Evolutionary conservation across 2,113 vertebrate genomes (phyloP).

Genomic region (Crotalus helleri): DNA sequence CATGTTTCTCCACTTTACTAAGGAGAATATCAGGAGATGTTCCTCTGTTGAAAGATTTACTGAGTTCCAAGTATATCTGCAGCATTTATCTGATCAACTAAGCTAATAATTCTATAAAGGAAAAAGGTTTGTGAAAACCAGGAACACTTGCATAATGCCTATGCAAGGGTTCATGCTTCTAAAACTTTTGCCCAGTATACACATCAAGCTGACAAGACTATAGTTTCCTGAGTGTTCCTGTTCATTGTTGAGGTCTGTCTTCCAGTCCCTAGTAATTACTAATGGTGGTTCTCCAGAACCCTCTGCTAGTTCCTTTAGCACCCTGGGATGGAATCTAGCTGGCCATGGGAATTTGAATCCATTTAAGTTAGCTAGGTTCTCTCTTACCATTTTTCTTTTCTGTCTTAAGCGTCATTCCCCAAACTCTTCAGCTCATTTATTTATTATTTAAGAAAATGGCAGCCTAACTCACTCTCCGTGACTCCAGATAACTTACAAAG

Average conservation of each 20-base stretch:
- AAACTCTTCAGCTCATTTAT: not conserved
- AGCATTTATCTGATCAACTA: not conserved
- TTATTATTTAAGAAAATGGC: no score
- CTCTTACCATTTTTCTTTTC: not conserved
- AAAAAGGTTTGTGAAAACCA: not conserved
- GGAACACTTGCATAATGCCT: not conserved
- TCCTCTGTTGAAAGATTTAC: not conserved
- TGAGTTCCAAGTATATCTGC: not conserved
- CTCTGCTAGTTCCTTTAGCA: not conserved
- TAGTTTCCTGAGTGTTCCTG: not conserved
- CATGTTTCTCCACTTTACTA: not conserved
- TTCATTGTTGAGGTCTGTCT: not conserved
- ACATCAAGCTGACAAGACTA: not conserved
- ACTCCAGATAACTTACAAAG: no score
- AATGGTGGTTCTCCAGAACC: not conserved
- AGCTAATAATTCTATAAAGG: not conserved
- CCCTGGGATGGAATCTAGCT: not conserved
- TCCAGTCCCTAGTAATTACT: not conserved
- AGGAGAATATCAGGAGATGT: not conserved
- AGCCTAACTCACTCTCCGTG: no score
- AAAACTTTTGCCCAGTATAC: not conserved
- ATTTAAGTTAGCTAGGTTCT: not conserved
- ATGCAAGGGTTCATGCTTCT: not conserved
- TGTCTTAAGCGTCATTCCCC: not conserved
- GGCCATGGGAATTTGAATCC: not conserved